Evolutionary conservation across 2,888 invertebrate species (phyloP).

Genomic region (Ennomos fuscantarius): DNA sequence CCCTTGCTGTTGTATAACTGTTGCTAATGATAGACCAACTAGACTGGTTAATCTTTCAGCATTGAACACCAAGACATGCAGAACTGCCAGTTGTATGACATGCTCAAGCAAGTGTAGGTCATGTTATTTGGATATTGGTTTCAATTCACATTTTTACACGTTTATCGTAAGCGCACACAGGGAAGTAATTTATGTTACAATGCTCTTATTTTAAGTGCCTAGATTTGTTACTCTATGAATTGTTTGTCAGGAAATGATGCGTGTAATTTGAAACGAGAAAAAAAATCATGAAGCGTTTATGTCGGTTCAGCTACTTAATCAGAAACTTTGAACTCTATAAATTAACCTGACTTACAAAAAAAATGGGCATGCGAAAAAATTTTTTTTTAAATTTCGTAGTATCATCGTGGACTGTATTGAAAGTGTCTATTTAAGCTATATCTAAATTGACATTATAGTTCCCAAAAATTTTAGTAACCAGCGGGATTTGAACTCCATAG

Average conservation of each 20-base stretch:
- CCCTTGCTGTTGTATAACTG: slow-evolving; percentile 10
- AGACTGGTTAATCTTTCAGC: slow-evolving; percentile 15
- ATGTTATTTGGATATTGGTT: slow-evolving; percentile 22
- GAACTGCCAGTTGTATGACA: slow-evolving; percentile 13
- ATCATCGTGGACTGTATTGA: too few species aligned
- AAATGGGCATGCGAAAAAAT: neutral
- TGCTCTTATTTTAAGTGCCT: slow-evolving; percentile 38
- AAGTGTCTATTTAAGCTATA: too few species aligned
- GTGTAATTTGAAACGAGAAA: slow-evolving; percentile 32
- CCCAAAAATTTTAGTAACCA: too few species aligned
- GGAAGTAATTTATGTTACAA: slow-evolving; percentile 53
- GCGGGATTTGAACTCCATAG: too few species aligned
- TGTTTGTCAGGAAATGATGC: slow-evolving; percentile 45
- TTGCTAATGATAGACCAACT: slow-evolving; percentile 23
- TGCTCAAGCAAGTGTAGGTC: slow-evolving; percentile 17
- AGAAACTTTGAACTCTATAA: neutral
- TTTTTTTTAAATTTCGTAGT: too few species aligned
- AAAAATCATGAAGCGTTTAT: slow-evolving; percentile 6
- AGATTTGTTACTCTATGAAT: slow-evolving; percentile 29
- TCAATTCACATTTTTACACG: slow-evolving; percentile 46
- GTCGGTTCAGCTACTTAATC: neutral
- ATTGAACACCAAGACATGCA: slow-evolving; percentile 15
- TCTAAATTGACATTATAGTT: too few species aligned
- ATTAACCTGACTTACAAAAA: neutral
- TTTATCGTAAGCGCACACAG: slow-evolving; percentile 35